Conservation (phyloP, 2,888 invertebrate species). For the Caenorhabditis angaria region DNA sequence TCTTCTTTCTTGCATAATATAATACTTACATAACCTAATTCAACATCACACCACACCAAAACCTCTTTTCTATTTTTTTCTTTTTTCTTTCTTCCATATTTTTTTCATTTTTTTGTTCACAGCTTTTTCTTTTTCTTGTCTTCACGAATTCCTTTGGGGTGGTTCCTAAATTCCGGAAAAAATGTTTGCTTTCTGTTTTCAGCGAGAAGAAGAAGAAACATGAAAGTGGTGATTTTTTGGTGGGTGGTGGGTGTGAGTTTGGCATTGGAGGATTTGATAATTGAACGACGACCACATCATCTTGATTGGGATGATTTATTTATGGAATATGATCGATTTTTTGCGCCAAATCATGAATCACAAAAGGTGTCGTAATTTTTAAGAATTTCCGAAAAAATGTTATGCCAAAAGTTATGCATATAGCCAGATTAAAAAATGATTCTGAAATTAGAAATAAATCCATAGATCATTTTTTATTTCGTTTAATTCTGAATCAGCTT, state of each 20-base stretch:
- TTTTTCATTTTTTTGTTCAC: slow-evolving; percentile 7
- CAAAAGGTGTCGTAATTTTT: slow-evolving; percentile 15
- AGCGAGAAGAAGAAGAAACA: too few species aligned
- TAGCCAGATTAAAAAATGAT: background rate
- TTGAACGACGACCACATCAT: slow-evolving; percentile 33
- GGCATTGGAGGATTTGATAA: slow-evolving; percentile 29
- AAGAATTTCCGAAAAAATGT: background rate
- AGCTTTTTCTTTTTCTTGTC: slow-evolving; percentile 13
- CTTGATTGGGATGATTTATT: slow-evolving; percentile 46
- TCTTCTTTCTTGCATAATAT: background rate
- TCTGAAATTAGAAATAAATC: too few species aligned
- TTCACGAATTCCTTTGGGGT: slow-evolving; percentile 7
- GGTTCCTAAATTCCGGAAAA: background rate
- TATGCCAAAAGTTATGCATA: background rate
- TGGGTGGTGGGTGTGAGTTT: background rate
- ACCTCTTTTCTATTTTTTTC: slow-evolving; percentile 7
- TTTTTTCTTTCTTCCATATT: background rate
- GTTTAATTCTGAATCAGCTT: background rate
- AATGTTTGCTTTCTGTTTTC: background rate
- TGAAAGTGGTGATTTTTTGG: background rate
- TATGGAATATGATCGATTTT: slow-evolving; percentile 40
- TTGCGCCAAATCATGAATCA: slow-evolving; percentile 22
- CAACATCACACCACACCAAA: background rate
- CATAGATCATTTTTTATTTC: too few species aligned
- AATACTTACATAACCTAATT: slow-evolving; percentile 19